Conservation (phyloP, 64 coral and sea anemone genomes). For the Porites australiensis region DNA sequence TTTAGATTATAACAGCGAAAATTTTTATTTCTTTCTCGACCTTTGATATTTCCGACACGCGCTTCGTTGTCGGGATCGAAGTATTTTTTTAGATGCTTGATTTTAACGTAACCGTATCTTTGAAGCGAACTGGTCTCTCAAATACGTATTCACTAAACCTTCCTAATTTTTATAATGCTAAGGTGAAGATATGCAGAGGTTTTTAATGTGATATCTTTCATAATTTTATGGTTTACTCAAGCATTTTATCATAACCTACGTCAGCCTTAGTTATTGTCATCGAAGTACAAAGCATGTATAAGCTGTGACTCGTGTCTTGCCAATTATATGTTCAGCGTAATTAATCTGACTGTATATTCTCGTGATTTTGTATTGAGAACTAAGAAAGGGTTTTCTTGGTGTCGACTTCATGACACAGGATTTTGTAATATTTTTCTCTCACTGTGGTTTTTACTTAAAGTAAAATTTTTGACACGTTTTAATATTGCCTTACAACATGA, state of each 20-base stretch:
- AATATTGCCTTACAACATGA: not conserved
- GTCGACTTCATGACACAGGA: not conserved
- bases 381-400: not conserved
- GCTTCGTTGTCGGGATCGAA: not conserved
- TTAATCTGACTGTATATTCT: not conserved
- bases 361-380: not conserved
- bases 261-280: not conserved
- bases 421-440: not conserved
- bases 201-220: not conserved
- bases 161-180: not conserved
- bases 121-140: not conserved
- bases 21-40: not conserved
- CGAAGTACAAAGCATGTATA: not conserved
- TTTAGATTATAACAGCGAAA: not conserved
- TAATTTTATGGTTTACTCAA: not conserved
- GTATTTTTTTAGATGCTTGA: not conserved
- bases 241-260: no score
- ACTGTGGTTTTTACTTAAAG: not conserved
- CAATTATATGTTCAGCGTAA: not conserved
- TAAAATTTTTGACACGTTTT: not conserved
- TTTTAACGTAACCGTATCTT: not conserved
- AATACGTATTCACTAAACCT: not conserved
- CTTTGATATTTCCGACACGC: conserved; percentile 27
- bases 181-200: not conserved
- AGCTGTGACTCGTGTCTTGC: not conserved